A percentile compares a stretch with the other conserved stretches of the same genome.
These are phyloP conservation scores for Microtus oregoni DNA, from an alignment of 2,113 vertebrate species.

Conservation along the genomic window DNA sequence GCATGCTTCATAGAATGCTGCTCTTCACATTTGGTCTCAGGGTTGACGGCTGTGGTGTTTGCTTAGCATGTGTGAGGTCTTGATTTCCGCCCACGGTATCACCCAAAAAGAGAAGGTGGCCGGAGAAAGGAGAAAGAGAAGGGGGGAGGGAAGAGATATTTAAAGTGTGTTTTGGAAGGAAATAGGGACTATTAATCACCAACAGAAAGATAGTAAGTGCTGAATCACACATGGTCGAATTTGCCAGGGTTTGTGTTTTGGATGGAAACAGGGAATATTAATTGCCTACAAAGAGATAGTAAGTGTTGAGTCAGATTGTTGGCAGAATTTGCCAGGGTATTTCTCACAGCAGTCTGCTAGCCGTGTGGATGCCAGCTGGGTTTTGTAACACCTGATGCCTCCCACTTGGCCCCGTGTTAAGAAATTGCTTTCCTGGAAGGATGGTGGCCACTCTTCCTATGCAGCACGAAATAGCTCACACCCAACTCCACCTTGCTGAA, in stretches of 20 bases:
- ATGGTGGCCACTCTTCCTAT: constrained; percentile 45
- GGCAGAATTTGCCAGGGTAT: neutral
- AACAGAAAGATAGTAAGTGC: neutral
- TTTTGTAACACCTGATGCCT: constrained; percentile 61
- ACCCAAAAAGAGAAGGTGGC: neutral
- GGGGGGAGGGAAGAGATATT: neutral
- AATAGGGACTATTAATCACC: neutral
- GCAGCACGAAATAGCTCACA: neutral
- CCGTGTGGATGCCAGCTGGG: constrained; percentile 23
- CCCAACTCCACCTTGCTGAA: neutral
- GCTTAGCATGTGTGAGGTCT: neutral
- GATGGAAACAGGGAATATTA: neutral
- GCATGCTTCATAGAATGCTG: neutral
- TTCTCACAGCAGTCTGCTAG: constrained; percentile 9
- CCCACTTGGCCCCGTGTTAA: constrained; percentile 7
- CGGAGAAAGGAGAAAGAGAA: neutral
- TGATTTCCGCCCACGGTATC: neutral
- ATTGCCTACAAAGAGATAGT: neutral
- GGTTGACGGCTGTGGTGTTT: neutral
- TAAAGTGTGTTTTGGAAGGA: neutral
- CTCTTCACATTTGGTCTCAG: neutral
- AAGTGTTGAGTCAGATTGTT: constrained; percentile 1
- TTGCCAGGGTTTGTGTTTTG: neutral
- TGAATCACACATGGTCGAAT: constrained; percentile 14
- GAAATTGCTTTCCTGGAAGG: constrained; percentile 62